These are phyloP conservation scores for Gymnocephalus cernua DNA, from an alignment of 2,113 vertebrate genomes.

Conservation along the genomic window DNA sequence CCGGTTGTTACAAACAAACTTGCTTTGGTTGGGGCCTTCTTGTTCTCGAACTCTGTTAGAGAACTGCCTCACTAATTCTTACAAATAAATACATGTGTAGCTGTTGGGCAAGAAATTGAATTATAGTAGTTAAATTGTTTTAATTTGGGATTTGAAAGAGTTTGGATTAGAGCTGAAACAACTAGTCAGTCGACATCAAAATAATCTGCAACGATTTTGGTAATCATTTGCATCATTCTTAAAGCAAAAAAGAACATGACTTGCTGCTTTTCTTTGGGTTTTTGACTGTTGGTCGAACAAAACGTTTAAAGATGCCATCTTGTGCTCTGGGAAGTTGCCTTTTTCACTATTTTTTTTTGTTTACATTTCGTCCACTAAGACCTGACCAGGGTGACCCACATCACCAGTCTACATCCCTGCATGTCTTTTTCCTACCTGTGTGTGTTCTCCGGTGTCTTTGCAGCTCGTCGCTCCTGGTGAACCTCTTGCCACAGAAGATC, in stretches of 20 bases:
- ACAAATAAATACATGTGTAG: background rate
- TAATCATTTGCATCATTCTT: background rate
- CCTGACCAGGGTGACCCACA: background rate
- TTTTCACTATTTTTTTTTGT: background rate
- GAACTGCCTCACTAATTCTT: background rate
- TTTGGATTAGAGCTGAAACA: background rate
- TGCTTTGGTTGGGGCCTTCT: background rate
- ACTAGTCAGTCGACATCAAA: no score
- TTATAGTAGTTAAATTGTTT: background rate
- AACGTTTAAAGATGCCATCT: background rate
- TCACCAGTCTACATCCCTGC: background rate
- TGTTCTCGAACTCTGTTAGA: background rate
- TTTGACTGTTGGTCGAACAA: background rate
- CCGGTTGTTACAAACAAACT: background rate
- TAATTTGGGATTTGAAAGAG: background rate
- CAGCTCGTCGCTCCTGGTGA: slow-evolving; percentile 97
- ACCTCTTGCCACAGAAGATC: slow-evolving; percentile 99
- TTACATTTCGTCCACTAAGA: background rate
- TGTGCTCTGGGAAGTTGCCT: background rate
- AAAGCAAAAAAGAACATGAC: background rate
- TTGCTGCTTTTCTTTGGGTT: background rate
- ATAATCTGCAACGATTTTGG: background rate
- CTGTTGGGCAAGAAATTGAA: background rate
- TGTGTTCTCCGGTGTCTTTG: slow-evolving; percentile 98
- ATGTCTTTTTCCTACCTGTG: slow-evolving; percentile 85